phyloP scores from a whole-genome alignment of 2,888 invertebrate species.

The Mythimna lalbum region DNA sequence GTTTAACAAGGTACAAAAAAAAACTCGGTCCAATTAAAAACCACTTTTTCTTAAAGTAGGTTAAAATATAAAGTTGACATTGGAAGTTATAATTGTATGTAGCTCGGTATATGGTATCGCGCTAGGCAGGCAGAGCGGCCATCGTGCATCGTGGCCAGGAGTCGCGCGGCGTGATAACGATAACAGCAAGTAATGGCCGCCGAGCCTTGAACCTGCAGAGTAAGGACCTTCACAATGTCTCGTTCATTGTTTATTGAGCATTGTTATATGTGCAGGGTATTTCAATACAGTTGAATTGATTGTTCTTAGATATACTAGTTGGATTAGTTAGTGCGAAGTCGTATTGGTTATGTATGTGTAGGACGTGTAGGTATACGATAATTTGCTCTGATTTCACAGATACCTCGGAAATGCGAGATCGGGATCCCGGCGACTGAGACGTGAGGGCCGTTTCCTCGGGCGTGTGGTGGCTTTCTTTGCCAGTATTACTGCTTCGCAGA shows the following conservation, averaged over 20 bases:
- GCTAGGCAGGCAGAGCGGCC: conserved; percentile 65
- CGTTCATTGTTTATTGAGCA: conserved; percentile 75
- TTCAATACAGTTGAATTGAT: conserved; percentile 64
- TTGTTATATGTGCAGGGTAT: conserved; percentile 62
- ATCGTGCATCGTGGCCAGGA: conserved; percentile 58
- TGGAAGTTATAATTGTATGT: conserved; percentile 29
- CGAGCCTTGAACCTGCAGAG: conserved; percentile 85
- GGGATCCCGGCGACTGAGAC: too few species aligned
- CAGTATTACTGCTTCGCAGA: too few species aligned
- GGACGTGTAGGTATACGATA: not conserved
- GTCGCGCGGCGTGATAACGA: conserved; percentile 75
- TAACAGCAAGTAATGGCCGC: conserved; percentile 78
- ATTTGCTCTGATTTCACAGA: conserved; percentile 24
- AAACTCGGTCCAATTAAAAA: too few species aligned
- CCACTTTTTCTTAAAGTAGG: too few species aligned
- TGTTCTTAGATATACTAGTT: conserved; percentile 55
- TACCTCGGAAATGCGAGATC: too few species aligned
- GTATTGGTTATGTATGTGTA: conserved; percentile 2
- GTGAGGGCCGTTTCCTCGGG: too few species aligned
- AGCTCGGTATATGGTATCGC: conserved; percentile 28
- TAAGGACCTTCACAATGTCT: conserved; percentile 81
- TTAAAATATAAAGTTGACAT: conserved; percentile 3
- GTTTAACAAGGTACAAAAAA: too few species aligned
- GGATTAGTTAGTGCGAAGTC: conserved; percentile 36
- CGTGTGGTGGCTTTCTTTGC: too few species aligned